Evolutionary conservation across 2,113 vertebrate species (phyloP).

Genomic region (Martes martes): DNA sequence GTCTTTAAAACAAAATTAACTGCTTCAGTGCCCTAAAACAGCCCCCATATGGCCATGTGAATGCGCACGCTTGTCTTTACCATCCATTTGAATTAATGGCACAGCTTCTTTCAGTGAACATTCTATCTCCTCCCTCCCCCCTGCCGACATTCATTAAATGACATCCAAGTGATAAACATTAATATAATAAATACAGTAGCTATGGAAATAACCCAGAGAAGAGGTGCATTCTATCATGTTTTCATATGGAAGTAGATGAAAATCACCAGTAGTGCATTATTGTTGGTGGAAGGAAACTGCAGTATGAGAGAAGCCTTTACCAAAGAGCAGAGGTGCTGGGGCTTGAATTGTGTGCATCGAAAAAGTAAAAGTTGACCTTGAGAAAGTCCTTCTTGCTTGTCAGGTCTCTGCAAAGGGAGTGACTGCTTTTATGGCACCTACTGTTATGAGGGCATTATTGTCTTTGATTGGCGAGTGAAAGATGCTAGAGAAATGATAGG

Average conservation of each 20-base stretch:
- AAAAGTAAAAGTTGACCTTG: conserved; percentile 38
- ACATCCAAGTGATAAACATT: conserved; percentile 68
- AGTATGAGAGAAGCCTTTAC: not conserved
- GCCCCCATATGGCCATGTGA: conserved; percentile 16
- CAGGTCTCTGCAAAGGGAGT: not conserved
- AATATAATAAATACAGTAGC: conserved; percentile 64
- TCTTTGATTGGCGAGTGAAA: not conserved
- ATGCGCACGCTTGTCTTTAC: not conserved
- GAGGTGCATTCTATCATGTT: conserved; percentile 50
- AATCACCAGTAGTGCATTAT: conserved; percentile 50
- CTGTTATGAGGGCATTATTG: not conserved
- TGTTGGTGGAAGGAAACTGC: conserved; percentile 5
- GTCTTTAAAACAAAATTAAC: conserved; percentile 68
- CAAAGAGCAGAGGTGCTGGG: not conserved
- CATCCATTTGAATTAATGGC: conserved; percentile 53
- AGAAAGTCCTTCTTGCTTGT: conserved; percentile 11
- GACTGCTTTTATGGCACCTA: not conserved
- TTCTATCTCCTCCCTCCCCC: conserved; percentile 20
- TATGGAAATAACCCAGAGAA: conserved; percentile 57
- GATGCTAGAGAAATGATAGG: not conserved
- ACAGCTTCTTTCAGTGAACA: not conserved
- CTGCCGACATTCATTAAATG: conserved; percentile 59
- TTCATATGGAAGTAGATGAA: conserved; percentile 62
- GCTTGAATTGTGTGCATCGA: not conserved
- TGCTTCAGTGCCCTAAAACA: conserved; percentile 48